A percentile compares a stretch with the other conserved stretches of the same genome.
Evolutionary conservation across 1,140 invertebrate genomes (phyloP).

Genomic region (Drosophila mojavensis): DNA sequence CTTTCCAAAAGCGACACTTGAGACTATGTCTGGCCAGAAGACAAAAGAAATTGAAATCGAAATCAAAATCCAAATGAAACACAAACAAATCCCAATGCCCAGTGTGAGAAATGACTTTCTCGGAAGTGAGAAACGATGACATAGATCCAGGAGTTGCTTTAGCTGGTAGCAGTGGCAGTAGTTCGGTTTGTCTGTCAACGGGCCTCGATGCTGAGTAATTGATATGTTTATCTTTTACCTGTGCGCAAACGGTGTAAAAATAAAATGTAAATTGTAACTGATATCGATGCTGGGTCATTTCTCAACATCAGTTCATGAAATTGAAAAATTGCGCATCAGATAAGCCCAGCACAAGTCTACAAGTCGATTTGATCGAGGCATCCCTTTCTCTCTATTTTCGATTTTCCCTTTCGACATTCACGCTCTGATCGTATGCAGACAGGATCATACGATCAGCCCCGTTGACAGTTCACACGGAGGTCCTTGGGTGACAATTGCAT

Average conservation of each 20-base stretch:
- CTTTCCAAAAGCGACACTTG: constrained; percentile 50
- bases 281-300: constrained; percentile 64
- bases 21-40: constrained; percentile 32
- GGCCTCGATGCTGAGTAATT: constrained; percentile 66
- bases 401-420: neutral
- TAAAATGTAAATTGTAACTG: constrained; percentile 78
- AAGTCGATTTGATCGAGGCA: constrained; percentile 22
- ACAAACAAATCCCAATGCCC: constrained; percentile 74
- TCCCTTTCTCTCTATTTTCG: neutral
- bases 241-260: constrained; percentile 46
- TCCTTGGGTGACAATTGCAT: constrained; percentile 73
- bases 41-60: constrained; percentile 32
- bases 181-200: constrained; percentile 65
- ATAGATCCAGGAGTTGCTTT: constrained; percentile 15
- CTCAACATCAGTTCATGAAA: constrained; percentile 72
- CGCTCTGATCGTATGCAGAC: constrained; percentile 40
- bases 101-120: constrained; percentile 78
- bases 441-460: neutral
- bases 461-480: constrained; percentile 63
- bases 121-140: constrained; percentile 50
- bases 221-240: constrained; percentile 69
- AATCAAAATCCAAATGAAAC: constrained; percentile 63
- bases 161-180: constrained; percentile 6
- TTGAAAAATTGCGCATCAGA: constrained; percentile 77
- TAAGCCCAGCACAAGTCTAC: constrained; percentile 37